Evolutionary conservation across 2,888 invertebrate genomes (phyloP).

Genomic region (Protodeltote pygarga): DNA sequence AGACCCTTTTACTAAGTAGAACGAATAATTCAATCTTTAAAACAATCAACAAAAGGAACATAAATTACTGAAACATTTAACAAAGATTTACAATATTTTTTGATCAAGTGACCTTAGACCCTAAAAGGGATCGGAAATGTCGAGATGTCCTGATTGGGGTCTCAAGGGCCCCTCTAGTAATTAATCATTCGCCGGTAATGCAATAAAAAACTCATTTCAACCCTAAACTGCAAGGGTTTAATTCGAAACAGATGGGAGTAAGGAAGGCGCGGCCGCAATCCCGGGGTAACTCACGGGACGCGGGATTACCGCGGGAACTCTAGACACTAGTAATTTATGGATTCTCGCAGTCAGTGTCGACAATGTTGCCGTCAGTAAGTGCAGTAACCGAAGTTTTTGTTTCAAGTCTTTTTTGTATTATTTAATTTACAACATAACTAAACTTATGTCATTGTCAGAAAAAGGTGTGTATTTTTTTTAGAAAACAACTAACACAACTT

Average conservation of each 20-base stretch:
- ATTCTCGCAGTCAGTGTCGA: slow-evolving; percentile 13
- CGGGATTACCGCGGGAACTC: slow-evolving; percentile 8
- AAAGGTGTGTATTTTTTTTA: too few relatives aligned
- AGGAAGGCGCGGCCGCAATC: slow-evolving; percentile 23
- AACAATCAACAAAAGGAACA: background rate
- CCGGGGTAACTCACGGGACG: slow-evolving; percentile 5
- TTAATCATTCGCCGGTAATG: slow-evolving; percentile 35
- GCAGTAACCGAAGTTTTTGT: background rate
- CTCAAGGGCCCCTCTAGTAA: slow-evolving; percentile 4
- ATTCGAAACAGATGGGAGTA: slow-evolving; percentile 31
- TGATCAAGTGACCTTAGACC: background rate
- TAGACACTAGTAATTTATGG: slow-evolving; percentile 16
- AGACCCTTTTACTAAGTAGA: slow-evolving; percentile 10
- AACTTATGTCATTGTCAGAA: too few relatives aligned
- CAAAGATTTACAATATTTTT: background rate
- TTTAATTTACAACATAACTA: too few relatives aligned
- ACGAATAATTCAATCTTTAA: slow-evolving; percentile 6
- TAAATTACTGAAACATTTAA: slow-evolving; percentile 1
- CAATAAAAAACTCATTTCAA: slow-evolving; percentile 38
- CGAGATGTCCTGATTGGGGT: slow-evolving; percentile 4
- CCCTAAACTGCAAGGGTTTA: slow-evolving; percentile 30
- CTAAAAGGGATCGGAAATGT: background rate
- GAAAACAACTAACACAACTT: too few relatives aligned
- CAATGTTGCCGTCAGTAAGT: slow-evolving; percentile 1
- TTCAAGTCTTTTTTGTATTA: too few relatives aligned